Evolutionary conservation across 2,797 vertebrate species (phyloP).

Genomic region (Etheostoma nigrum): DNA sequence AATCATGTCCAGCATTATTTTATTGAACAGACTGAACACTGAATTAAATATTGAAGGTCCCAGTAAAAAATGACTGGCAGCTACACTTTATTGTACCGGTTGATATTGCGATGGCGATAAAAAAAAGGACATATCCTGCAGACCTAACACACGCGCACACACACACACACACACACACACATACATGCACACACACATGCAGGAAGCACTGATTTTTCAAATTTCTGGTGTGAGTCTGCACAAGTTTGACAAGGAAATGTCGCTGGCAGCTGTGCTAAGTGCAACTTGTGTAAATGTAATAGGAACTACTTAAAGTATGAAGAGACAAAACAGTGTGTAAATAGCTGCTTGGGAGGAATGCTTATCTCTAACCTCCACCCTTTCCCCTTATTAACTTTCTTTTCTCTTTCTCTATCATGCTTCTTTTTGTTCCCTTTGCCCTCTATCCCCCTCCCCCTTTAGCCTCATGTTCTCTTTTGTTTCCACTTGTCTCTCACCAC

Average conservation of each 20-base stretch:
- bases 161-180: neutral
- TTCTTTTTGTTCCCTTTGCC: neutral
- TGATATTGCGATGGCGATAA: too few relatives aligned
- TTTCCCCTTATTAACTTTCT: neutral
- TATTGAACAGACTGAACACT: neutral
- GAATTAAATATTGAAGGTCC: too few relatives aligned
- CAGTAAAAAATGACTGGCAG: too few relatives aligned
- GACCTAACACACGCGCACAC: neutral
- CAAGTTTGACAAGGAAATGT: conserved; percentile 19
- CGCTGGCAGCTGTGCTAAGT: conserved; percentile 8
- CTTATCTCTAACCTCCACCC: neutral
- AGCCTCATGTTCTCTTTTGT: neutral
- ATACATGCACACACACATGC: too few relatives aligned
- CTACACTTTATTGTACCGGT: too few relatives aligned
- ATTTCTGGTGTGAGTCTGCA: conserved; percentile 6
- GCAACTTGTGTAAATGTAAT: conserved; percentile 18
- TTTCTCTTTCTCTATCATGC: neutral
- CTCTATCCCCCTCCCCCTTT: neutral
- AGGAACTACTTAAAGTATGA: conserved; percentile 23
- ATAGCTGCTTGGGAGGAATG: neutral
- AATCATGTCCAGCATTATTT: too few relatives aligned
- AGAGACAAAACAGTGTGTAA: neutral
- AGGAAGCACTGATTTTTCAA: conserved; percentile 19
- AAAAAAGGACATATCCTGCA: too few relatives aligned
- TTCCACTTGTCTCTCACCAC: neutral